A percentile compares a stretch with the other conserved stretches of the same genome.
These are phyloP conservation scores for Heteropelma amictum DNA, from an alignment of 2,888 invertebrate genomes.

Conservation along the genomic window DNA sequence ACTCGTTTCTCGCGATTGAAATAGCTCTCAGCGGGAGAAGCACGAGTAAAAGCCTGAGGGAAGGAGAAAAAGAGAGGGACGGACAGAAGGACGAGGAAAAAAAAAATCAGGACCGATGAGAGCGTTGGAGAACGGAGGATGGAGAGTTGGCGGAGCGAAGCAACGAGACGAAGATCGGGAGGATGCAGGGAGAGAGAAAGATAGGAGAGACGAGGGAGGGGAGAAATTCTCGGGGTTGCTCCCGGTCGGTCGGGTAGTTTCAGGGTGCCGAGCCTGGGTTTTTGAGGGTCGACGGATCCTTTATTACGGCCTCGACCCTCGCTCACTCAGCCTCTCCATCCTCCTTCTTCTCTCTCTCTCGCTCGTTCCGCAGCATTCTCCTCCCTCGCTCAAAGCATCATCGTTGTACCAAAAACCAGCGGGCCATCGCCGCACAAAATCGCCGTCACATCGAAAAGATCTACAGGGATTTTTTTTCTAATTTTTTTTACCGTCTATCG, in stretches of 20 bases:
- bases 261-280: slow-evolving; percentile 23
- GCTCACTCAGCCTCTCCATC: slow-evolving; percentile 27
- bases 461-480: slow-evolving; percentile 7
- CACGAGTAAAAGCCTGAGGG: slow-evolving; percentile 34
- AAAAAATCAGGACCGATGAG: background rate
- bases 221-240: slow-evolving; percentile 26
- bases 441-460: background rate
- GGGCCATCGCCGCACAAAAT: too few relatives aligned
- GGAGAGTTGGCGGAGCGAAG: slow-evolving; percentile 33
- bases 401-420: background rate
- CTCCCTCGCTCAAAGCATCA: background rate
- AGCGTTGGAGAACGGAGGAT: slow-evolving; percentile 17
- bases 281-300: slow-evolving; percentile 49
- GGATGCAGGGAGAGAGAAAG: background rate
- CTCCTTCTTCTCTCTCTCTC: background rate
- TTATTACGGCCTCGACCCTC: slow-evolving; percentile 59
- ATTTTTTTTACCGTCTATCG: slow-evolving; percentile 14
- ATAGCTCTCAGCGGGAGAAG: slow-evolving; percentile 57
- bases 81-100: slow-evolving; percentile 4
- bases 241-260: background rate
- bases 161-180: slow-evolving; percentile 12
- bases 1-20: slow-evolving; percentile 58
- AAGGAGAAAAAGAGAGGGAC: background rate
- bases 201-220: background rate
- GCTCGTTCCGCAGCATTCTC: background rate